phyloP scores from a whole-genome alignment of 2,888 invertebrate species.

The Barypeithes pellucidus region DNA sequence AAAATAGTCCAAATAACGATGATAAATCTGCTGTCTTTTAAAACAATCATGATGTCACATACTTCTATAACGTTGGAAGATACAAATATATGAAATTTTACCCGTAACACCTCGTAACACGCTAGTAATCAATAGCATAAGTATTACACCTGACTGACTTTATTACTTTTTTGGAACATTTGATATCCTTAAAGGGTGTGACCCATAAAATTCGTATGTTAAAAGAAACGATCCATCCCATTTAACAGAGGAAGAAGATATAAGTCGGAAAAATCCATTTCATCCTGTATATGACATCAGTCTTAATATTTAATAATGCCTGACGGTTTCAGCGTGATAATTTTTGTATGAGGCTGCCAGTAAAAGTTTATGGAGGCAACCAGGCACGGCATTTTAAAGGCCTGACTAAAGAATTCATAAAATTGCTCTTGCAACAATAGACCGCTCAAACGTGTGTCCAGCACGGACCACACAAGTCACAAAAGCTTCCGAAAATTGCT shows the following conservation, averaged over 20 bases:
- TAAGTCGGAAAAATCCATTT: slow-evolving; percentile 43
- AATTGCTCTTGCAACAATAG: slow-evolving; percentile 54
- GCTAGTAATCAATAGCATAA: background rate
- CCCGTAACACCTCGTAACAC: background rate
- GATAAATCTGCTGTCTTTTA: too few relatives aligned
- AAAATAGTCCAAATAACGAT: too few relatives aligned
- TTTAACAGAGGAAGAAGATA: background rate
- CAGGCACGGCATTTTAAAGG: slow-evolving; percentile 54
- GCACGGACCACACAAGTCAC: slow-evolving; percentile 50
- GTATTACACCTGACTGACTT: background rate
- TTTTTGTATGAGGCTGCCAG: slow-evolving; percentile 56
- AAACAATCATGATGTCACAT: too few relatives aligned
- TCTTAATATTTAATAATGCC: slow-evolving; percentile 55
- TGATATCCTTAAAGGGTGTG: background rate
- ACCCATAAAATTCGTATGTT: background rate
- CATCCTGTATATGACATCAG: slow-evolving; percentile 53
- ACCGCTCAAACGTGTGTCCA: slow-evolving; percentile 54
- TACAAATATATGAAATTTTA: background rate
- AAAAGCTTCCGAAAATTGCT: slow-evolving; percentile 54
- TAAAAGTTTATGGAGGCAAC: slow-evolving; percentile 55
- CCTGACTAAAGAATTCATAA: slow-evolving; percentile 54
- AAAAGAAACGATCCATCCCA: background rate
- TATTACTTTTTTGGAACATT: background rate
- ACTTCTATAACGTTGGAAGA: too few relatives aligned
- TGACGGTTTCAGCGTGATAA: slow-evolving; percentile 54